These are phyloP conservation scores for Catocala nupta DNA, from an alignment of 2,888 invertebrate species.

Conservation along the genomic window DNA sequence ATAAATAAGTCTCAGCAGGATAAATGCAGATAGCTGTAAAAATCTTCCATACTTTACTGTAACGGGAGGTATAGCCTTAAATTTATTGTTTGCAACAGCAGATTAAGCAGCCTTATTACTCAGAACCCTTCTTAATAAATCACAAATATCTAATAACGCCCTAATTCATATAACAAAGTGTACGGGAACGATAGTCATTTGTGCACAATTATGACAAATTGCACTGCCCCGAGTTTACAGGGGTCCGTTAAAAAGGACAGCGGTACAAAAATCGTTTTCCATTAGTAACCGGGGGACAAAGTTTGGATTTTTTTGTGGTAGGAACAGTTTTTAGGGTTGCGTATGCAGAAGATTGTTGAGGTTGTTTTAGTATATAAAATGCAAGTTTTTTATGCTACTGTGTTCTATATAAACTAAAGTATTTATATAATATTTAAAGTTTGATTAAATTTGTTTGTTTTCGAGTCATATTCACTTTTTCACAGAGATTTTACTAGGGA, in stretches of 20 bases:
- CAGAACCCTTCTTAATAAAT: background rate
- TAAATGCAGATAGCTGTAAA: too few species aligned
- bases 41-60: too few species aligned
- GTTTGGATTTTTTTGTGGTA: slow-evolving; percentile 38
- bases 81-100: background rate
- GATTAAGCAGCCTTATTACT: background rate
- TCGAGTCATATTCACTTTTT: too few species aligned
- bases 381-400: too few species aligned
- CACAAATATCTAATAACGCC: slow-evolving; percentile 3
- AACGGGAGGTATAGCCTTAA: too few species aligned
- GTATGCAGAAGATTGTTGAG: too few species aligned
- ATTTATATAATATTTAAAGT: too few species aligned
- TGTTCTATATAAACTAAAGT: too few species aligned
- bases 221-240: slow-evolving; percentile 62
- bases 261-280: slow-evolving; percentile 65
- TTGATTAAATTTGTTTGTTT: too few species aligned
- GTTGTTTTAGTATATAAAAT: too few species aligned
- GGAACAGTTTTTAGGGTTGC: slow-evolving; percentile 6
- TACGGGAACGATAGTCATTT: slow-evolving; percentile 68
- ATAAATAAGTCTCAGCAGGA: too few species aligned
- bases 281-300: slow-evolving; percentile 62
- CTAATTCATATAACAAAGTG: slow-evolving; percentile 55
- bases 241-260: slow-evolving; percentile 63
- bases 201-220: slow-evolving; percentile 76
- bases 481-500: too few species aligned